phyloP scores from a whole-genome alignment of 2,888 invertebrate genomes.

The Eupithecia subumbrata region DNA sequence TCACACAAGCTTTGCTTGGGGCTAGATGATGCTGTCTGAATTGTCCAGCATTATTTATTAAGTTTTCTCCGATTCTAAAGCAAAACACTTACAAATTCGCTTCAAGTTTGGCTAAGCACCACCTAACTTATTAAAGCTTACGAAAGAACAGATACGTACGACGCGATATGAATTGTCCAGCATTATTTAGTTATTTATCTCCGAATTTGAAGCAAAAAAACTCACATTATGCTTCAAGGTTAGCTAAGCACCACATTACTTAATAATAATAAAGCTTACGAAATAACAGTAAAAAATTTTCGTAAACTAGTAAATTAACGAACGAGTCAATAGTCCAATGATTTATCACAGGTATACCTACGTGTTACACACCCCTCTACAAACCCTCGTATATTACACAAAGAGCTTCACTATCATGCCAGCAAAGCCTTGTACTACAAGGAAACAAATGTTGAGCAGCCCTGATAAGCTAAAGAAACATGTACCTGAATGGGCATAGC shows the following conservation, averaged over 20 bases:
- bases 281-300: too few species aligned
- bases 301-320: too few species aligned
- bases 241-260: too few species aligned
- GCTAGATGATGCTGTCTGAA: not conserved
- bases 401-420: not conserved
- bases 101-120: not conserved
- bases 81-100: not conserved
- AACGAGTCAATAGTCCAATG: not conserved
- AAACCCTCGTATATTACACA: not conserved
- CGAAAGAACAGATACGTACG: not conserved
- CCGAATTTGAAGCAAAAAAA: too few species aligned
- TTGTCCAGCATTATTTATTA: not conserved
- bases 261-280: too few species aligned
- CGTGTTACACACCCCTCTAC: not conserved
- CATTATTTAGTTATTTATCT: too few species aligned
- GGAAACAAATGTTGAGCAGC: conserved; percentile 20
- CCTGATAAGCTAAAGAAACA: conserved; percentile 37
- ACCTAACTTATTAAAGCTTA: not conserved
- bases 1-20: not conserved
- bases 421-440: not conserved
- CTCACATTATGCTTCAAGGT: too few species aligned
- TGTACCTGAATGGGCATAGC: conserved; percentile 47
- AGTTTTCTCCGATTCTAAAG: not conserved
- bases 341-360: not conserved
- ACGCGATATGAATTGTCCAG: too few species aligned